These are phyloP conservation scores for Andricus curvator DNA, from an alignment of 2,888 invertebrate species.

Conservation along the genomic window DNA sequence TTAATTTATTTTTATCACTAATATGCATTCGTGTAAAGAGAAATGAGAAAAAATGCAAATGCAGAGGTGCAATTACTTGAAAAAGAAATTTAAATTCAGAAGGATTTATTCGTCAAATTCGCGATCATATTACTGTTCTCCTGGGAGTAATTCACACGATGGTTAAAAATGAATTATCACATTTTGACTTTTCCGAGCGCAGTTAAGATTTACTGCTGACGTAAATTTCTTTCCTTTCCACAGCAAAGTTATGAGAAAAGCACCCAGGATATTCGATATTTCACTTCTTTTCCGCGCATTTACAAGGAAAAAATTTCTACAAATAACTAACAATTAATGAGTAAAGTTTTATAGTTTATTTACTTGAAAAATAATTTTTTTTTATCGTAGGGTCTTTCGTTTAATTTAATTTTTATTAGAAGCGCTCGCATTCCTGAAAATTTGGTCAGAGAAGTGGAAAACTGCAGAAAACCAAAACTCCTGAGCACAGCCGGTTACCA, in stretches of 20 bases:
- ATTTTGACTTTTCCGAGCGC: constrained; percentile 32
- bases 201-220: constrained; percentile 34
- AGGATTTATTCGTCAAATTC: constrained; percentile 34
- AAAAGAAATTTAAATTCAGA: constrained; percentile 14
- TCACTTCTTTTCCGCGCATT: not conserved
- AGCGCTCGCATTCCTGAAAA: too few relatives aligned
- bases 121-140: constrained; percentile 13
- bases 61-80: constrained; percentile 5
- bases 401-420: too few relatives aligned
- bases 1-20: not conserved
- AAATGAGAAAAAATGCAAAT: constrained; percentile 5
- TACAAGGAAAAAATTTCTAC: not conserved
- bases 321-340: not conserved
- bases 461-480: too few relatives aligned
- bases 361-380: too few relatives aligned
- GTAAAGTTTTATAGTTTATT: too few relatives aligned
- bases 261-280: constrained; percentile 1
- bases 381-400: too few relatives aligned
- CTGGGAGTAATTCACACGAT: constrained; percentile 25
- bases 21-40: not conserved
- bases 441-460: too few relatives aligned
- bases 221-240: constrained; percentile 16
- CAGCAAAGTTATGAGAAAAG: constrained; percentile 24
- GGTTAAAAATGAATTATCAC: constrained; percentile 21
- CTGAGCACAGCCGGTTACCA: too few relatives aligned